phyloP scores from a whole-genome alignment of 2,797 vertebrate genomes.

The Nannoperca obscura region DNA sequence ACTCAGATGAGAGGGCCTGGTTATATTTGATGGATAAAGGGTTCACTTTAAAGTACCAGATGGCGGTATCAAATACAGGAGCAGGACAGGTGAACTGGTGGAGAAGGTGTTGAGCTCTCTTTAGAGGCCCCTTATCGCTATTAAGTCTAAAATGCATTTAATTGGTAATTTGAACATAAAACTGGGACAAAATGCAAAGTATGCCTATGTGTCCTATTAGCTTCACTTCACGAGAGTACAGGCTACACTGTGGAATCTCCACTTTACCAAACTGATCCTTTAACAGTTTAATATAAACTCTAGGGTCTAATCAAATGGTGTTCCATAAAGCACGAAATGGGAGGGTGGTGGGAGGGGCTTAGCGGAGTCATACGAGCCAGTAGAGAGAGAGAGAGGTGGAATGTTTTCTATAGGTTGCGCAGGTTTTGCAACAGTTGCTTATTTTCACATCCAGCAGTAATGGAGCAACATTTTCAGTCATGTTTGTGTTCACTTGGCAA shows the following conservation, averaged over 20 bases:
- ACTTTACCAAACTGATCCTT: not conserved
- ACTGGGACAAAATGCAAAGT: constrained; percentile 23
- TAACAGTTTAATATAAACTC: not conserved
- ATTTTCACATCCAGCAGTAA: not conserved
- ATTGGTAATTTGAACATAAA: constrained; percentile 34
- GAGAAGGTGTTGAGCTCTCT: not conserved
- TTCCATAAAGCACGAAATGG: not conserved
- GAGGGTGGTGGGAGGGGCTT: no score
- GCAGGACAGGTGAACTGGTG: constrained; percentile 18
- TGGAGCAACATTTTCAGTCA: not conserved
- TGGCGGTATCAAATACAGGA: constrained; percentile 24
- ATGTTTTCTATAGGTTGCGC: no score
- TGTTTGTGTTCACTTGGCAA: not conserved
- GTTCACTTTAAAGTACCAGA: constrained; percentile 42
- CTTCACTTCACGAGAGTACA: not conserved
- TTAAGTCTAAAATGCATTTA: constrained; percentile 32
- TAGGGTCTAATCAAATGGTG: not conserved
- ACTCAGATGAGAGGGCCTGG: constrained; percentile 18
- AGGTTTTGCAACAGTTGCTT: not conserved
- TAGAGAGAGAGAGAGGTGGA: no score
- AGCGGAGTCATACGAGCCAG: no score
- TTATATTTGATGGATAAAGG: constrained; percentile 22
- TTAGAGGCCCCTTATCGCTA: constrained; percentile 23
- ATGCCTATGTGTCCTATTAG: constrained; percentile 23
- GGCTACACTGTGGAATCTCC: not conserved